Conservation (phyloP, 2,113 vertebrate species). For the Platycercus adscitus region DNA sequence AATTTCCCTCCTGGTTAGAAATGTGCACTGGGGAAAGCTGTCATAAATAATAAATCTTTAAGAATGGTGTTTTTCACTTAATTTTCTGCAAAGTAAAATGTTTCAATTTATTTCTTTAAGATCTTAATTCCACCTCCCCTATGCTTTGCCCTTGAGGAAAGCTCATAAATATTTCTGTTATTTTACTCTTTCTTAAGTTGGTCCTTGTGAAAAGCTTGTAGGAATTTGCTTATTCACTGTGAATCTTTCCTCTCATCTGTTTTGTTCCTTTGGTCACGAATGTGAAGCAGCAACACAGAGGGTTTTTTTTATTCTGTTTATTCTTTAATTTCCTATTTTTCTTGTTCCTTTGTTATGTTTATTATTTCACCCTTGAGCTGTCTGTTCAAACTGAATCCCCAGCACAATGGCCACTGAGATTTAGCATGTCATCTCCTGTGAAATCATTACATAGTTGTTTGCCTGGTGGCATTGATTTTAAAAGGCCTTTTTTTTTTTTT, state of each 20-base stretch:
- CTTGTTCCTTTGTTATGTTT: neutral
- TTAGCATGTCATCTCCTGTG: neutral
- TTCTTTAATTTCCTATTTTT: neutral
- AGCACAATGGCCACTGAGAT: neutral
- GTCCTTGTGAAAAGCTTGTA: neutral
- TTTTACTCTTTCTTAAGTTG: neutral
- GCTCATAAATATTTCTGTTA: conserved; percentile 46
- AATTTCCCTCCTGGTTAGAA: neutral
- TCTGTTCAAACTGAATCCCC: neutral
- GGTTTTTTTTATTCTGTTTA: neutral
- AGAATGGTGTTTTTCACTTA: neutral
- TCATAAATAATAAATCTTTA: conserved; percentile 20
- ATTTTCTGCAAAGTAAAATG: neutral
- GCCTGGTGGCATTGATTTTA: neutral
- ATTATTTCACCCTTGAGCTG: neutral
- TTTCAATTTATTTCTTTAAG: conserved; percentile 24
- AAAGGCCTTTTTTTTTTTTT: fast-evolving
- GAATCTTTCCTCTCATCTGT: neutral
- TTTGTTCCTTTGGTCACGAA: neutral
- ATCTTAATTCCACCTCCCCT: neutral
- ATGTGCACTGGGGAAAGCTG: neutral
- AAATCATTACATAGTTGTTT: neutral
- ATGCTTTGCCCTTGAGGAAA: neutral
- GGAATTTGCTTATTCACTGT: neutral
- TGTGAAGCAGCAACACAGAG: neutral